A percentile compares a stretch with the other conserved stretches of the same genome.
phyloP scores from a whole-genome alignment of 2,113 vertebrate genomes.

The Erythrolamprus reginae region DNA sequence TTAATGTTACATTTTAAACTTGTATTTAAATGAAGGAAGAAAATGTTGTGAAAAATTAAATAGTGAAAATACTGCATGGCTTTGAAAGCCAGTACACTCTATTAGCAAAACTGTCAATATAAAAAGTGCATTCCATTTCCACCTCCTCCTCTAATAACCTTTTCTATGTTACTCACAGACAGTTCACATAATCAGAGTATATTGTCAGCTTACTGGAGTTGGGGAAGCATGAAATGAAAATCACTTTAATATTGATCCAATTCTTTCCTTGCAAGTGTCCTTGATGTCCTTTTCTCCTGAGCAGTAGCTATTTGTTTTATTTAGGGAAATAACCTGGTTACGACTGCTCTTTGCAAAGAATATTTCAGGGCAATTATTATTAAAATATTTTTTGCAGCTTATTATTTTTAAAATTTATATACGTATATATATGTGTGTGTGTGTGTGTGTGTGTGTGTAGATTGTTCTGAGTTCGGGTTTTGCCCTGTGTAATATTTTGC shows the following conservation, averaged over 20 bases:
- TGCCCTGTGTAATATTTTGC: too few species aligned
- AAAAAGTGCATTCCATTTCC: conserved; percentile 85
- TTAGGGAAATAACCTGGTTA: conserved; percentile 61
- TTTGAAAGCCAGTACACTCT: conserved; percentile 79
- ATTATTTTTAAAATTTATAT: too few species aligned
- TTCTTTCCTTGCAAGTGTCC: conserved; percentile 91
- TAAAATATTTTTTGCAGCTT: conserved; percentile 39
- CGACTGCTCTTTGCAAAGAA: conserved; percentile 34
- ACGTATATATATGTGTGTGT: too few species aligned
- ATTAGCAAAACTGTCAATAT: conserved; percentile 91
- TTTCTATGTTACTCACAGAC: conserved; percentile 78
- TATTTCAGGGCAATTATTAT: conserved; percentile 38
- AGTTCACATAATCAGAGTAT: conserved; percentile 81
- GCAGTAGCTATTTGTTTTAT: conserved; percentile 69
- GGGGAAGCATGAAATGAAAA: conserved; percentile 99
- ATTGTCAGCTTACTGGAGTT: conserved; percentile 93
- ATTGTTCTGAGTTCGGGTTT: too few species aligned
- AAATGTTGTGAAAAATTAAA: conserved; percentile 63
- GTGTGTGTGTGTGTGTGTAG: too few species aligned
- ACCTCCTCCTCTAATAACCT: conserved; percentile 86
- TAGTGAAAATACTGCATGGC: conserved; percentile 66
- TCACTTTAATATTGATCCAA: conserved; percentile 96
- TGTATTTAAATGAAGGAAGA: conserved; percentile 62
- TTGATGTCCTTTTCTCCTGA: conserved; percentile 78
- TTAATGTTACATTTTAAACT: conserved; percentile 65